Evolutionary conservation across 2,888 invertebrate species (phyloP).

Genomic region (Pammene fasciana): DNA sequence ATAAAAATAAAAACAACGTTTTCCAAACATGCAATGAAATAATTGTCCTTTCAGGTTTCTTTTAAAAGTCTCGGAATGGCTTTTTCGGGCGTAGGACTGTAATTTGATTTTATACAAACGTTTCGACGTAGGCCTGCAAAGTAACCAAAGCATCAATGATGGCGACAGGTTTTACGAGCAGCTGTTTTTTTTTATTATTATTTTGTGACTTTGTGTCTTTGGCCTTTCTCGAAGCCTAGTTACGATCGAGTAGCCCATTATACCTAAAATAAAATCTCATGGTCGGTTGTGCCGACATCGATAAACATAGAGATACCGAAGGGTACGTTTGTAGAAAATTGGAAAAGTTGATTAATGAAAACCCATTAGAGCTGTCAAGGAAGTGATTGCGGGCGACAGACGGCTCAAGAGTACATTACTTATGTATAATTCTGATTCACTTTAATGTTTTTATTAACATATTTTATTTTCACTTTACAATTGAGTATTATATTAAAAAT

Average conservation of each 20-base stretch:
- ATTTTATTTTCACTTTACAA: not conserved
- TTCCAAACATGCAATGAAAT: not conserved
- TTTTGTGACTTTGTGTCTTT: no score
- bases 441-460: not conserved
- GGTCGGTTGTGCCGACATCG: slow-evolving; percentile 35
- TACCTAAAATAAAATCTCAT: slow-evolving; percentile 27
- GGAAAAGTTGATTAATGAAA: slow-evolving; percentile 79
- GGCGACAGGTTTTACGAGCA: no score
- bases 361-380: slow-evolving; percentile 59
- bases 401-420: slow-evolving; percentile 8
- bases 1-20: not conserved
- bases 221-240: no score
- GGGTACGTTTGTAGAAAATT: slow-evolving; percentile 65
- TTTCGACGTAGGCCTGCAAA: no score
- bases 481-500: no score
- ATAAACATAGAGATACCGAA: slow-evolving; percentile 56
- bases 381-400: slow-evolving; percentile 56
- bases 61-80: no score
- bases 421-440: slow-evolving; percentile 1
- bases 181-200: no score
- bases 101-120: no score
- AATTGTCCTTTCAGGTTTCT: no score
- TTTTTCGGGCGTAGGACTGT: no score
- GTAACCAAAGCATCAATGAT: no score
- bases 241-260: no score